These are phyloP conservation scores for Phyllostomus hastatus DNA, from an alignment of 2,113 vertebrate species.

Conservation along the genomic window DNA sequence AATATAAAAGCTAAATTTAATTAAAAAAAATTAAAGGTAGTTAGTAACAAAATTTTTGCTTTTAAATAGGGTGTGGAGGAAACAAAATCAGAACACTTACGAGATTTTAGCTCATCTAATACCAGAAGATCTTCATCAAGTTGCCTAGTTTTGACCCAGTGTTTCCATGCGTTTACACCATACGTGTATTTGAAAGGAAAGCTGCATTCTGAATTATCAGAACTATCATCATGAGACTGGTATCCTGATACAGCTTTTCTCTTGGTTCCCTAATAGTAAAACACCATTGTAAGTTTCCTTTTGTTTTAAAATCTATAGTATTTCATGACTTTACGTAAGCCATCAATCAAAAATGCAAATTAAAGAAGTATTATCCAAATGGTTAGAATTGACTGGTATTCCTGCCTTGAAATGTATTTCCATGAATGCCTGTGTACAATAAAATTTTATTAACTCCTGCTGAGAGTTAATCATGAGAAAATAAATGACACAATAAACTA, in stretches of 20 bases:
- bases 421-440: background rate
- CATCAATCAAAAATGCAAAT: slow-evolving; percentile 13
- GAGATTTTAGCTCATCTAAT: slow-evolving; percentile 83
- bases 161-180: slow-evolving; percentile 94
- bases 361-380: background rate
- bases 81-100: slow-evolving; percentile 79
- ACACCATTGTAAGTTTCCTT: background rate
- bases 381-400: background rate
- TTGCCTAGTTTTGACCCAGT: slow-evolving; percentile 88
- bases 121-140: slow-evolving; percentile 82
- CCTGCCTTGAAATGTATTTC: background rate
- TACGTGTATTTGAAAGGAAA: slow-evolving; percentile 92
- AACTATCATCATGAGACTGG: slow-evolving; percentile 81
- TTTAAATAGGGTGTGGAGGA: background rate
- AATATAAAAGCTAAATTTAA: background rate
- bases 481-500: background rate
- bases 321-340: background rate
- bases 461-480: background rate
- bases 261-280: slow-evolving; percentile 88
- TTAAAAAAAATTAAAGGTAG: background rate
- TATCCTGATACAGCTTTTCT: slow-evolving; percentile 86
- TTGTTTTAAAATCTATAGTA: background rate
- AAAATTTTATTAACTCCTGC: slow-evolving; percentile 2
- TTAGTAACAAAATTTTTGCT: background rate
- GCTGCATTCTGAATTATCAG: slow-evolving; percentile 82